Conservation (phyloP, 2,888 invertebrate genomes). For the Petrolisthes manimaculis region DNA sequence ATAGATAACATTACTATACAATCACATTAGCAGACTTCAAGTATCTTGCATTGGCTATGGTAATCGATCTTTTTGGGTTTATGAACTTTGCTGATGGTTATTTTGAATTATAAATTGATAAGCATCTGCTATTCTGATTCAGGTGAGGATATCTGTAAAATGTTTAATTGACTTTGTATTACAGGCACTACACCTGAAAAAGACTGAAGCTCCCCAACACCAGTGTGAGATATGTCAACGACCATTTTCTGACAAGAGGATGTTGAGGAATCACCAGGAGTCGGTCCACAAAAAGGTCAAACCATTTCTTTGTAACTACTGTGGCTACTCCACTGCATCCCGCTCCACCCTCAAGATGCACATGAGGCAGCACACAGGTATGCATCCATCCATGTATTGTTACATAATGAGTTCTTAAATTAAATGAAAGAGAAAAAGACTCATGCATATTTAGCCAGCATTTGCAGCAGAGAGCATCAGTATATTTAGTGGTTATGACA, state of each 20-base stretch:
- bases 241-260: constrained; percentile 83
- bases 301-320: constrained; percentile 78
- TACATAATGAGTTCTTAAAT: no score
- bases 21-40: no score
- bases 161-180: constrained; percentile 72
- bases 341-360: constrained; percentile 79
- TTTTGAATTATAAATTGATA: neutral
- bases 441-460: no score
- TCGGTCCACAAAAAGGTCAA: constrained; percentile 79
- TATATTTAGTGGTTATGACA: no score
- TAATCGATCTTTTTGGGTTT: no score
- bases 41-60: no score
- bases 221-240: constrained; percentile 80
- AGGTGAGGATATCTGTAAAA: constrained; percentile 73
- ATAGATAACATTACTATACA: no score
- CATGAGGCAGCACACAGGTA: constrained; percentile 66
- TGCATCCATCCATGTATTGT: no score
- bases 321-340: constrained; percentile 78
- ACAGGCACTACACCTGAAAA: constrained; percentile 82
- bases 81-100: no score
- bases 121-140: constrained; percentile 54
- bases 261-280: constrained; percentile 76
- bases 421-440: no score
- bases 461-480: no score
- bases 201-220: constrained; percentile 77